Percentiles rank a stretch among this genome's conserved stretches.
Evolutionary conservation across 2,797 vertebrate species (phyloP).

Genomic region (Perodicticus potto): DNA sequence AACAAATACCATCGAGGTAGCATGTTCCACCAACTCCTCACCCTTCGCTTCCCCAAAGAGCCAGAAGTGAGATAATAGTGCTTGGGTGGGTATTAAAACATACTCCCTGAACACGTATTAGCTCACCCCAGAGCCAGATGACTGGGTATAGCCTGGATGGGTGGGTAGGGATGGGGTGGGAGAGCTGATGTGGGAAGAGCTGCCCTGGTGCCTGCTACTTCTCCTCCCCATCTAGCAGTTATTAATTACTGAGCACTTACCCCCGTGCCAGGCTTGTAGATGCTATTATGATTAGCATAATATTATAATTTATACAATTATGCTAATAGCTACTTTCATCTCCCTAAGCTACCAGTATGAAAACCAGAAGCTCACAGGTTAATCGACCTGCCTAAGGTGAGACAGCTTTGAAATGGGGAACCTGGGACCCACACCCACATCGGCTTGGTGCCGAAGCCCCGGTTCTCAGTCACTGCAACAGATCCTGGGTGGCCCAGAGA

Average conservation of each 20-base stretch:
- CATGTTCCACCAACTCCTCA: neutral
- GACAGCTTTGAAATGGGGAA: neutral
- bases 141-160: neutral
- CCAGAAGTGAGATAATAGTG: neutral
- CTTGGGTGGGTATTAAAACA: neutral
- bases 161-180: neutral
- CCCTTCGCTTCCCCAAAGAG: neutral
- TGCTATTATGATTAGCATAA: neutral
- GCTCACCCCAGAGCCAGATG: neutral
- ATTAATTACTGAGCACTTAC: neutral
- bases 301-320: neutral
- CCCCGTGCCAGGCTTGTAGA: neutral
- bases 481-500: accelerated
- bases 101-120: neutral
- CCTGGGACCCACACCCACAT: neutral
- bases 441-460: neutral
- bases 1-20: neutral
- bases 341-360: neutral
- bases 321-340: neutral
- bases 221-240: neutral
- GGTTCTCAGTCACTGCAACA: neutral
- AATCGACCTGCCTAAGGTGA: neutral
- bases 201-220: neutral
- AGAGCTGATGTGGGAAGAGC: neutral
- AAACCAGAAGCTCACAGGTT: neutral